Percentiles rank a stretch among this genome's conserved stretches.
Conservation (phyloP, 2,113 vertebrate species). For the Corvus moneduloides region DNA sequence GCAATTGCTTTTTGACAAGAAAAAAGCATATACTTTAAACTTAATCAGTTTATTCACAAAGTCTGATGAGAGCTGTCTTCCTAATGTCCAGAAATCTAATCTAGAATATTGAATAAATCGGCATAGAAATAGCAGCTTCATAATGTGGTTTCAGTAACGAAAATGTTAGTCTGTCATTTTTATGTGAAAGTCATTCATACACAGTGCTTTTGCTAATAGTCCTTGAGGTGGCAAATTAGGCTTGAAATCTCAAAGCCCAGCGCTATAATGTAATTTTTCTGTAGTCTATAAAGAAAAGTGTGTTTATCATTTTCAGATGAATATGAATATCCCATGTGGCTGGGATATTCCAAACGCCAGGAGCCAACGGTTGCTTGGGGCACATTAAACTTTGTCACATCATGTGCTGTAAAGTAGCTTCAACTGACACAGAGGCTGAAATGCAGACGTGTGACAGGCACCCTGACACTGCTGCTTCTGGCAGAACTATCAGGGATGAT, state of each 20-base stretch:
- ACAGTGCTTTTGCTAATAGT: not conserved
- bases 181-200: not conserved
- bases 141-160: not conserved
- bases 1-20: not conserved
- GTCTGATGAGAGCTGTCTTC: not conserved
- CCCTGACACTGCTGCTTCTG: not conserved
- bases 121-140: not conserved
- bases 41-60: slow-evolving; percentile 23
- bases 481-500: not conserved
- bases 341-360: not conserved
- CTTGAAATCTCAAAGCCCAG: not conserved
- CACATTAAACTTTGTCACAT: not conserved
- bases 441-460: not conserved
- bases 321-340: accelerated
- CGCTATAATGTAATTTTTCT: not conserved
- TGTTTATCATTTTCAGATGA: not conserved
- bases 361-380: not conserved
- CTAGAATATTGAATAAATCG: not conserved
- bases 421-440: not conserved
- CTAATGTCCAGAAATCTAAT: slow-evolving; percentile 15
- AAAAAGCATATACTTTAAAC: not conserved
- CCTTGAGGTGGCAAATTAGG: not conserved
- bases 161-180: not conserved
- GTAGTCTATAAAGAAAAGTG: not conserved
- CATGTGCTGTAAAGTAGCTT: not conserved